Base-by-base conservation (phyloP, 2,113 vertebrate species). In the Charadrius vociferus region DNA sequence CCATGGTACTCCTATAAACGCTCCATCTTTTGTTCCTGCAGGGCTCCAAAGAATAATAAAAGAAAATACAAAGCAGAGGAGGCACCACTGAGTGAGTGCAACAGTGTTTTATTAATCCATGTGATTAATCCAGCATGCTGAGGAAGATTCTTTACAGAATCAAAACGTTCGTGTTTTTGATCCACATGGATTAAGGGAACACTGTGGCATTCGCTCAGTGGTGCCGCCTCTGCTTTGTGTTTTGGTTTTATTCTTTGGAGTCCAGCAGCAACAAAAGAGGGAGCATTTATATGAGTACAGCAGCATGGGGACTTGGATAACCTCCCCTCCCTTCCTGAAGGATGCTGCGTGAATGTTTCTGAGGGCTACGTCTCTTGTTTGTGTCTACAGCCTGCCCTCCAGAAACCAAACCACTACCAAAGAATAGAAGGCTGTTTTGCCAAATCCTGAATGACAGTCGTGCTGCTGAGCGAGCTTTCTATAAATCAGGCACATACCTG, bases 111-210 rank as follows among this genome's bases (percentile, higher is more conserved):
- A 98, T 98, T 98, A 98, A 98, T 98, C 97, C 97, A 90, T 97
- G 97, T 96, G 97, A 98, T 98, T 98, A 98, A 98, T 98, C 98
- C 97, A 98, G 98, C 98, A 98, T 97, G 97, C 97, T 97, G 96
- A 96, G 97, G 98, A 98, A 98, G 97, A 97, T 67, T 96, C 97
- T 97, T 98, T 98, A 97, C 86, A 97, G 95, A 98, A 97, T 98
- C 86, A 66, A 98, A 98, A 97, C 93, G 30, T 95, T 94, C 45
- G 6, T 97, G 96, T 53, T 97, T 98, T 98, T 97, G 97, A 98
- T 97, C 95, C 98, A 97, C 96, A 95, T 50, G 96, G 97, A 98
- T 98, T 98, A 98, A 96, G 97, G 95, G 97, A 98, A 97, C 97
- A 97, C 91, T 97, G 89, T 81, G 86, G 97, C 97, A 97, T 98